Base-by-base conservation (phyloP, 2,113 vertebrate genomes). In the Hippocampus comes region DNA sequence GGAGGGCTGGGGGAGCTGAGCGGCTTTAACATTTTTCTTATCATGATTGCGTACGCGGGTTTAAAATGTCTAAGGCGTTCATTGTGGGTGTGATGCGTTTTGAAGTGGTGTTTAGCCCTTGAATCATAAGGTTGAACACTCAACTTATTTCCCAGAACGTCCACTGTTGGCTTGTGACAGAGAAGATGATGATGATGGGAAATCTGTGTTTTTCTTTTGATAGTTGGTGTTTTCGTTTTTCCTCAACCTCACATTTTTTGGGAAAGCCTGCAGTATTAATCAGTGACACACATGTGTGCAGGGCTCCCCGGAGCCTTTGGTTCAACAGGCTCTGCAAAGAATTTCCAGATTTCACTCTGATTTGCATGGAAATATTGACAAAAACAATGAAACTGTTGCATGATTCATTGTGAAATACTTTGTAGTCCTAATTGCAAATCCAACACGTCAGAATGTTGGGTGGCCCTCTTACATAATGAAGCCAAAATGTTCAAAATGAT, bases 131-230 rank as follows among this genome's bases (percentile, higher is more conserved):
- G 60, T 73, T 77, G n/a, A 66, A 55, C n/a, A 57, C n/a, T 46
- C 68, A n/a, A 59, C 55, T 43, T 53, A 34, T 72, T 87, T 88
- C 80, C 86, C 83, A 86, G 86, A 87, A 84, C 49, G 81, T 72
- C 74, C 25, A 65, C 70, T 70, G 71, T 27, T 80, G 68, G 71
- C 70, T 63, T 66, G 64, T 41, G 43, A 85, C 65, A 70, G 49
- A 78, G 67, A 70, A 70, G 68, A 79, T 41, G 68, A 82, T 88
- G 74, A 82, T 87, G 74, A 81, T 87, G 81, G 87, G 86, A 86
- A 88, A 78, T 80, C 63, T 78, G 67, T 88, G 82, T 89, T 90
- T 90, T 88, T 56, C 76, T 89, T 90, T 80, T 87, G 82, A 88
- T 87, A 86, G 76, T 79, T 77, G 53, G 72, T 89, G 82, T 82